Conservation (phyloP, 2,888 invertebrate species). For the Bhutanitis thaidina region DNA sequence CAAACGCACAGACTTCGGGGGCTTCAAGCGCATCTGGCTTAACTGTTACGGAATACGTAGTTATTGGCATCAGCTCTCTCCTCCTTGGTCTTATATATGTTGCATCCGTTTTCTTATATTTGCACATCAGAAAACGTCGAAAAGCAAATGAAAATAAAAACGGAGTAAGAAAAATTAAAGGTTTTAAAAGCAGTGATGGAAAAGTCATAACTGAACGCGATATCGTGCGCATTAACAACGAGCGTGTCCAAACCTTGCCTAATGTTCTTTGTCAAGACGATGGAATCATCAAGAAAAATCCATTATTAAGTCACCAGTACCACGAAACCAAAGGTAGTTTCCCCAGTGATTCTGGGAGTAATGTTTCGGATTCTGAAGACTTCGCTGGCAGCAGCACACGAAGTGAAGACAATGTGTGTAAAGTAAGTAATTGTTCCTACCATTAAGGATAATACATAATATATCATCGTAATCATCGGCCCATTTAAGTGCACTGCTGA, state of each 20-base stretch:
- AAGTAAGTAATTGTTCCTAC: conserved; percentile 42
- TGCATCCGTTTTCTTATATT: conserved; percentile 89
- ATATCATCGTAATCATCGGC: too few species aligned
- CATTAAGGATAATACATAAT: too few species aligned
- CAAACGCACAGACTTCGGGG: conserved; percentile 81
- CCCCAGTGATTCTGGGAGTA: conserved; percentile 78
- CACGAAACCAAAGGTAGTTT: conserved; percentile 64
- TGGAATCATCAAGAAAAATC: conserved; percentile 89
- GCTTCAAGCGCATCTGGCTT: conserved; percentile 81
- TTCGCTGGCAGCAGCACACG: conserved; percentile 62
- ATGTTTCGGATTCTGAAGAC: conserved; percentile 83
- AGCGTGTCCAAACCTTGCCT: conserved; percentile 55
- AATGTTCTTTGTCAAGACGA: conserved; percentile 80
- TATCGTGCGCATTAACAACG: conserved; percentile 68
- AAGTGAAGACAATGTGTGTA: conserved; percentile 54
- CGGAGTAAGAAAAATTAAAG: conserved; percentile 56
- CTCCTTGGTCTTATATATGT: conserved; percentile 93
- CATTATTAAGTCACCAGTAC: conserved; percentile 83
- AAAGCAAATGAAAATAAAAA: conserved; percentile 68
- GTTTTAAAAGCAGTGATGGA: conserved; percentile 63
- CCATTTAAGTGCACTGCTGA: too few species aligned
- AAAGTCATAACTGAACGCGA: conserved; percentile 64
- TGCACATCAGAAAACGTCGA: conserved; percentile 86
- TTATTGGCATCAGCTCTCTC: conserved; percentile 90
- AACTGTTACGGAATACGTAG: conserved; percentile 88